These are phyloP conservation scores for Smutsia gigantea DNA, from an alignment of 2,797 vertebrate species.

Conservation along the genomic window DNA sequence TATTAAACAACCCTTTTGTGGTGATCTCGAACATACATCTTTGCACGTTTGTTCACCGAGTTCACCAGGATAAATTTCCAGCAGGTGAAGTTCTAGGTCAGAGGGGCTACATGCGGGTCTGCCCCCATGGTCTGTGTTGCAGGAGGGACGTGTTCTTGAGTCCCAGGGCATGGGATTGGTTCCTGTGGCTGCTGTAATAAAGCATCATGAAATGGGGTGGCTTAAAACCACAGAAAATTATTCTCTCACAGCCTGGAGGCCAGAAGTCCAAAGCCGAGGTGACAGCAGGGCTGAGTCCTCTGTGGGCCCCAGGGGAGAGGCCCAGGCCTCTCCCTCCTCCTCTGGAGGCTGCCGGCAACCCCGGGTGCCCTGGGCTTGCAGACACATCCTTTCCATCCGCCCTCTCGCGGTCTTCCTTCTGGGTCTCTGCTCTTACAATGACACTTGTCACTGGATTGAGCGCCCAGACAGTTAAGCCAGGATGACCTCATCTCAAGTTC, in stretches of 20 bases:
- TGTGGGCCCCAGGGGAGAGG: no score
- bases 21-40: accelerated
- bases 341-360: background rate
- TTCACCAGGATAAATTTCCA: background rate
- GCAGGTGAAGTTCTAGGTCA: background rate
- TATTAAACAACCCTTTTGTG: no score
- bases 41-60: background rate
- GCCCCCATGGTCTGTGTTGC: accelerated
- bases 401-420: background rate
- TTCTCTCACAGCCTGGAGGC: background rate
- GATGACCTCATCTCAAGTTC: background rate
- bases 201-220: no score
- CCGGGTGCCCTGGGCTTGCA: background rate
- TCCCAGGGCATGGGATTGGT: background rate
- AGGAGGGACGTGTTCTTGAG: background rate
- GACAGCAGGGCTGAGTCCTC: background rate
- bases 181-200: background rate
- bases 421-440: background rate
- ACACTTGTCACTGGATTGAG: background rate
- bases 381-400: background rate
- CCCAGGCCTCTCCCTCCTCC: background rate
- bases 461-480: background rate
- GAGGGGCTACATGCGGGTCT: accelerated
- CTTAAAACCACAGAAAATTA: no score
- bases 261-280: background rate